These are phyloP conservation scores for Isichthys henryi DNA, from an alignment of 2,113 vertebrate genomes.

Conservation along the genomic window DNA sequence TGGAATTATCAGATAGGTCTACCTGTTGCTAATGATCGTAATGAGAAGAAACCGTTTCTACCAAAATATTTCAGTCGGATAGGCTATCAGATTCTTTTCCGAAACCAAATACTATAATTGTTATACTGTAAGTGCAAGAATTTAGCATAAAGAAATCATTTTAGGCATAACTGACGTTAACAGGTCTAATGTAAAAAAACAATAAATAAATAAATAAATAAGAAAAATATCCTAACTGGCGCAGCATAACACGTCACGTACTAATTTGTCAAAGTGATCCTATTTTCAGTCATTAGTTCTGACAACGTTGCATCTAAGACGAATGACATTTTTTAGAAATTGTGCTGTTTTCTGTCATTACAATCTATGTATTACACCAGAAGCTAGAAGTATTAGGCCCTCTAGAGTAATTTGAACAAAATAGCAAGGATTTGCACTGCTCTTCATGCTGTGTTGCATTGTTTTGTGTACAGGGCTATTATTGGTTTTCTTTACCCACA, in stretches of 20 bases:
- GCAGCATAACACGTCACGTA: not conserved
- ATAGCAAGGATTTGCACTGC: not conserved
- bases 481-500: not conserved
- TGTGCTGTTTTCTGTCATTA: not conserved
- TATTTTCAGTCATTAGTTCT: not conserved
- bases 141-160: not conserved
- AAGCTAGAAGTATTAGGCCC: not conserved
- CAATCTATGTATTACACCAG: not conserved
- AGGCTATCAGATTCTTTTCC: not conserved
- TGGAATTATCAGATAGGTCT: not conserved
- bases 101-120: not conserved
- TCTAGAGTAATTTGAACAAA: constrained; percentile 13
- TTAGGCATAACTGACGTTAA: not conserved
- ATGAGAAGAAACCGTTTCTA: not conserved
- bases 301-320: not conserved
- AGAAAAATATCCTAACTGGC: not conserved
- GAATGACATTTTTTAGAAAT: not conserved
- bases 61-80: not conserved
- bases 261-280: not conserved
- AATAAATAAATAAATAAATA: not conserved
- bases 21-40: not conserved
- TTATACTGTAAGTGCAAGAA: not conserved
- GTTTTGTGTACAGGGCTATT: not conserved
- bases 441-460: not conserved
- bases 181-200: not conserved